Base-by-base conservation (phyloP, 2,888 invertebrate species). In the Carpatolechia fugitivella region DNA sequence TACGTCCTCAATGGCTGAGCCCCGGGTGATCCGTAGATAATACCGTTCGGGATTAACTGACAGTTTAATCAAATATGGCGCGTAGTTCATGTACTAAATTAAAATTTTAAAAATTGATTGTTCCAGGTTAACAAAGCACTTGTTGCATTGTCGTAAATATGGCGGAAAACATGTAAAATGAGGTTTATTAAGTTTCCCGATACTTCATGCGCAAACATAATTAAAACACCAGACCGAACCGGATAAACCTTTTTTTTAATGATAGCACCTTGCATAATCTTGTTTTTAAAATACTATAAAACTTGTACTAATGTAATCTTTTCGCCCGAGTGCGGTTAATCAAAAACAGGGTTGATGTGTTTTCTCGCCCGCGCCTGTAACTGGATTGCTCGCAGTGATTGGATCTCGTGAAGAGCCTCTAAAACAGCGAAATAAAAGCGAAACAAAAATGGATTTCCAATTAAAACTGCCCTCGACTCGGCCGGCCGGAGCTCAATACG, bases 391-490 rank as follows among this genome's bases (percentile, higher is more conserved):
- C 40, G 18, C 20, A 11, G 6, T 20, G 18, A 41, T 41, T 41
- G 40, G 40, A 41, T 41, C 18, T 18, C 16, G 18, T 11, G 18
- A 18, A 41, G 18, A 16, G 16, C 16, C 10, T 10, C 11, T 18
- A 18, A 41, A 41, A 41, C 11, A 7, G 5, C 3, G 18, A 18
- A 20, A 20, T 41, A 11, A 41, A 18, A 41, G 18, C 18, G 18
- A 41, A 41, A 41, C 20, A 16, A 18, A 24, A 41, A 41, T 41
- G 40, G 40, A 41, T 41, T 41, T 41, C 24, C 40, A 41, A 41
- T 41, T 41, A 41, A 41, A 41, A 16, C 20, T 8, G 11, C 40
- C 18, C 18, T 41, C 18, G 11, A 41, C 40, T 38, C 10, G 40
- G 16, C 18, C 11, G 40, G 18, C 18, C 11, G 11, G 40, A 10